Evolutionary conservation across 2,888 invertebrate genomes (phyloP), one percentile per base, ranked within the genome.

Genomic region (Cinara cedri): DNA sequence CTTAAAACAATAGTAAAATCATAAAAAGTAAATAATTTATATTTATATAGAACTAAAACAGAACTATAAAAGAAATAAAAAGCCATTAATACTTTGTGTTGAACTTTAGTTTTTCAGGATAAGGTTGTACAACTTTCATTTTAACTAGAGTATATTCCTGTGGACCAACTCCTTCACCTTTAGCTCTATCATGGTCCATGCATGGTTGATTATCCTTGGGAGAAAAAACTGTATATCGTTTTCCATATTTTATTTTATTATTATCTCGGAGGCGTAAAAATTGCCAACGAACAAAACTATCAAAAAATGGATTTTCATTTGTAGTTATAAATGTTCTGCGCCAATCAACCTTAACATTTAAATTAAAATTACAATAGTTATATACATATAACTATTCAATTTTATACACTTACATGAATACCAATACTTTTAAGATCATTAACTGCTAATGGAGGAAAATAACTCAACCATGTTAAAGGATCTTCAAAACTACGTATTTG

Each of bases 241-340:
- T 99, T 21, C 99, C 99, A 87, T 95, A 99, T 87, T 95, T 92
- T 44, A 99, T 91, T 87, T 97, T 97, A 82, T 95, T 94, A 66
- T 92, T 89, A 81, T 91, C 91, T 85, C 91, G 95, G 34, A 99
- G 87, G 82, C 93, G 92, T 81, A 92, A 86, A 86, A 95, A 99
- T 86, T 98, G 98, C 99, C 99, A 99, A 81, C 94, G 90, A 0
- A 99, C 93, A 87, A 99, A 99, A 1, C 97, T 97, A 87, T 99
- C 98, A 86, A 92, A 99, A 86, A 94, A 99, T 0, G 96, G 97
- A 88, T 99, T 99, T 0, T 90, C 95, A 87, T 98, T 98, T 0
- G 99, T 99, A 2, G 99, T 99, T 82, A 99, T 94, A 85, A 99
- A 99, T n/a, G 93, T 92, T 74, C 99, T 90, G 57, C 99, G 90